These are phyloP conservation scores for Emydoidea blandingii DNA, from an alignment of 2,797 vertebrate genomes.

Conservation along the genomic window DNA sequence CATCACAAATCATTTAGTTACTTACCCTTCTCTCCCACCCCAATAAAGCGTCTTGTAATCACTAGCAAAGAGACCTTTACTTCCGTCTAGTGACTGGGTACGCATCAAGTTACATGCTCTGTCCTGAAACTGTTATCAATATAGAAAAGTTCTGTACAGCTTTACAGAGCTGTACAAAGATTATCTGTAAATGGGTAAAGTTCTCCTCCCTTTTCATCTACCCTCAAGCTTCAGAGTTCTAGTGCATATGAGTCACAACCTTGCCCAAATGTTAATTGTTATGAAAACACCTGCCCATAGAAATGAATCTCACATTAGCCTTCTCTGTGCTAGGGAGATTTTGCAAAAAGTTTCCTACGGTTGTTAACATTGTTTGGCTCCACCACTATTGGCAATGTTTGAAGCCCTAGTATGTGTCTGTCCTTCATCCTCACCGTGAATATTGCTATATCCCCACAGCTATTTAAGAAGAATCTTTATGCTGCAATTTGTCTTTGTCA, in stretches of 20 bases:
- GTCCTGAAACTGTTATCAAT: not conserved
- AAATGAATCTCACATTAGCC: not conserved
- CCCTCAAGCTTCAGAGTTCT: not conserved
- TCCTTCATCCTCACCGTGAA: not conserved
- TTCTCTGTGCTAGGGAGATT: not conserved
- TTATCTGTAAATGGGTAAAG: not conserved
- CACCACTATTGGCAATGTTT: not conserved
- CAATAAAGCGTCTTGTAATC: not conserved
- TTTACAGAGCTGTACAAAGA: not conserved
- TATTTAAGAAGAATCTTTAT: not conserved
- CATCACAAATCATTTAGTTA: not conserved
- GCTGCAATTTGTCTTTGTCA: not conserved
- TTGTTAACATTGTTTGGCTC: not conserved
- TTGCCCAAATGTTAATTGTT: not conserved
- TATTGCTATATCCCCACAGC: not conserved
- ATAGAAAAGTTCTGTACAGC: not conserved
- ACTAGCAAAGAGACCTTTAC: not conserved
- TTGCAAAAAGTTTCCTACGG: not conserved
- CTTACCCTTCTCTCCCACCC: not conserved
- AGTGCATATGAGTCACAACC: not conserved
- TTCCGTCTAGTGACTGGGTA: not conserved
- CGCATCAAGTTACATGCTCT: not conserved
- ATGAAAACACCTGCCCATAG: not conserved
- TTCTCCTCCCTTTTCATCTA: not conserved
- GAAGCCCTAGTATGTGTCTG: accelerated